Evolutionary conservation across 2,888 invertebrate species (phyloP), one percentile per base, ranked within the genome.

Genomic region (Stramonita haemastoma): DNA sequence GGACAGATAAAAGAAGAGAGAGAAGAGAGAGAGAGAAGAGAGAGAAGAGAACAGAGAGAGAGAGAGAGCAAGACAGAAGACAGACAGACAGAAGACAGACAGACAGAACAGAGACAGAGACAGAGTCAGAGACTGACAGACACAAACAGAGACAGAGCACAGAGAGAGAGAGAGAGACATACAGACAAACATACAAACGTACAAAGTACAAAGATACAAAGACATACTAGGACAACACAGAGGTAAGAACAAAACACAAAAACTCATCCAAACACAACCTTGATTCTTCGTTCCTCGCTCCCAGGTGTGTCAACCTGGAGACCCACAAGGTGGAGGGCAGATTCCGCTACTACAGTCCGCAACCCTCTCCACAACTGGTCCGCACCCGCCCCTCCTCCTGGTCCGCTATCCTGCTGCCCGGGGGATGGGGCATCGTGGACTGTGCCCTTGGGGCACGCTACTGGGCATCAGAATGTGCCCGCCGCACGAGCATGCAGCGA

Each of bases 381-480:
- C 73, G 73, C 17, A 26, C 84, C 11, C 70, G 84, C 22, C 70
- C 60, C n/a, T 70, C 84, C 32, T 19, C 83, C 88, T 89, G 90
- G 90, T 81, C 86, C 11, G 86, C 90, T n/a, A 17, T 90, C 34
- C 81, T 87, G n/a, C 83, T 90, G n/a, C 36, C 66, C n/a, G 77
- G 84, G 8, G 89, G 87, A 19, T 90, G 90, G 90, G 84, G 90
- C 11, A 77, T 90, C 13, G 60, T 90, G n/a, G 90, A 90, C 87
- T 90, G 90, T 36, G 29, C n/a, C 19, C 73, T 90, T 32, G 90
- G 90, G 5, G 83, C 89, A 15, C 86, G 87, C 13, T 22, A 32
- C 84, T 90, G 89, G 89, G 57, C 46, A 26, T 29, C 79, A 6
- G 81, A 81, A 29, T 77, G 32, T 26, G 19, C 29, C 13, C 57